phyloP scores from a whole-genome alignment of 2,113 vertebrate species.

The Monopterus albus region DNA sequence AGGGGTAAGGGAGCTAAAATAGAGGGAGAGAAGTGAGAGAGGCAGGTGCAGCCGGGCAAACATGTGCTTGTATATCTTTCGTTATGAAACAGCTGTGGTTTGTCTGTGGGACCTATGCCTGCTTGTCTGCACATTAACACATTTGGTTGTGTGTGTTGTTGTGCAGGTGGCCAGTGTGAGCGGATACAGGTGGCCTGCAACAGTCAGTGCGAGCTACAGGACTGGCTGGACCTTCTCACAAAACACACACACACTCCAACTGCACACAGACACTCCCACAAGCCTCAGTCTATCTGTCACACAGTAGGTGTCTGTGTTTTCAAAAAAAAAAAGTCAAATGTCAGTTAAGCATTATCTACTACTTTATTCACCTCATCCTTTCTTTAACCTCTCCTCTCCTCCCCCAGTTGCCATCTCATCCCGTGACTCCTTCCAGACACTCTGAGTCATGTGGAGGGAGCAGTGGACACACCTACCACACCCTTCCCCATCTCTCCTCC shows the following conservation, averaged over 20 bases:
- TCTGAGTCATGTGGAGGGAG: constrained; percentile 87
- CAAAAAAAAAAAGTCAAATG: not conserved
- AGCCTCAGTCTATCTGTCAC: constrained; percentile 90
- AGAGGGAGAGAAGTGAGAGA: no score
- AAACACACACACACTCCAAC: constrained; percentile 88
- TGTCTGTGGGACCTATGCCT: not conserved
- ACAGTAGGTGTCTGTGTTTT: constrained; percentile 82
- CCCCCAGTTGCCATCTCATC: constrained; percentile 89
- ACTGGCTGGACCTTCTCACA: constrained; percentile 94
- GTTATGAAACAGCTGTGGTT: no score
- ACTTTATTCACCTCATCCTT: not conserved
- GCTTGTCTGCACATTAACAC: not conserved
- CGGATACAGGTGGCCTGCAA: constrained; percentile 92
- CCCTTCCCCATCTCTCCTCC: constrained; percentile 89
- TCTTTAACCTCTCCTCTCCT: not conserved
- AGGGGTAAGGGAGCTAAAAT: no score
- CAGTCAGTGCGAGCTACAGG: constrained; percentile 90
- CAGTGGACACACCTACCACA: constrained; percentile 86
- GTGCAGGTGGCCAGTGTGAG: constrained; percentile 90
- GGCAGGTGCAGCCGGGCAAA: no score
- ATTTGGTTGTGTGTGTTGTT: not conserved
- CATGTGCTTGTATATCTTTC: no score
- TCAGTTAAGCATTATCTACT: not conserved
- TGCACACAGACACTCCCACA: constrained; percentile 80
- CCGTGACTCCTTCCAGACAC: constrained; percentile 89